phyloP scores from a whole-genome alignment of 2,113 vertebrate species.

The Antechinus stuartii region DNA sequence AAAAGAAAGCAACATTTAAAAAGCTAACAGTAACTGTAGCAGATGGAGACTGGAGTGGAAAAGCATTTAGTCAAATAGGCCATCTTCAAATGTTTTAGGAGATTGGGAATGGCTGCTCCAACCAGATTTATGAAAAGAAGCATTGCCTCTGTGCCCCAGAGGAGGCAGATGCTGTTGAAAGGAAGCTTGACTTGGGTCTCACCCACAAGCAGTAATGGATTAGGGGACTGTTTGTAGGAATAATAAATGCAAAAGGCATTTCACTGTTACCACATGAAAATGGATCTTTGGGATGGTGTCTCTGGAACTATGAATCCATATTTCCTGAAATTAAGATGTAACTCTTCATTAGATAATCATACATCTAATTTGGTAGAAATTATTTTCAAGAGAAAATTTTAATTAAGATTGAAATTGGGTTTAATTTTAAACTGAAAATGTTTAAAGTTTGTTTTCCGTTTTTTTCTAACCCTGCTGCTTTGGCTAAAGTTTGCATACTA shows the following conservation, averaged over 20 bases:
- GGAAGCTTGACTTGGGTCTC: not conserved
- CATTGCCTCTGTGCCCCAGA: not conserved
- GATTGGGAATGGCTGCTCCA: not conserved
- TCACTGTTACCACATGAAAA: not conserved
- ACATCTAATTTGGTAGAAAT: conserved; percentile 33
- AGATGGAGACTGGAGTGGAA: conserved; percentile 60
- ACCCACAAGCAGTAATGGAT: not conserved
- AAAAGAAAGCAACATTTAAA: not conserved
- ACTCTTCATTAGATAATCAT: conserved; percentile 52
- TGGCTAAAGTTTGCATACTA: not conserved
- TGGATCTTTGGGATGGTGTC: not conserved
- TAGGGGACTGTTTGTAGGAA: not conserved
- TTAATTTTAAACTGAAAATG: conserved; percentile 10
- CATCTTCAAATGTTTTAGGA: conserved; percentile 3
- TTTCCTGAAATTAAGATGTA: conserved; percentile 33
- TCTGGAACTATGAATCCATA: not conserved
- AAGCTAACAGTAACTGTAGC: not conserved
- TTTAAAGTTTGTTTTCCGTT: not conserved
- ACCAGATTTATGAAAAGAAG: not conserved
- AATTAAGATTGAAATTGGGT: conserved; percentile 51
- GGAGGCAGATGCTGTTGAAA: not conserved
- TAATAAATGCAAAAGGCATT: conserved; percentile 37
- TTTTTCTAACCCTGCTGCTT: not conserved
- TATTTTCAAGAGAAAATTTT: conserved; percentile 59
- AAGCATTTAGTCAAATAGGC: conserved; percentile 48